These are phyloP conservation scores for Passer domesticus DNA, from an alignment of 2,113 vertebrate genomes.

Conservation along the genomic window DNA sequence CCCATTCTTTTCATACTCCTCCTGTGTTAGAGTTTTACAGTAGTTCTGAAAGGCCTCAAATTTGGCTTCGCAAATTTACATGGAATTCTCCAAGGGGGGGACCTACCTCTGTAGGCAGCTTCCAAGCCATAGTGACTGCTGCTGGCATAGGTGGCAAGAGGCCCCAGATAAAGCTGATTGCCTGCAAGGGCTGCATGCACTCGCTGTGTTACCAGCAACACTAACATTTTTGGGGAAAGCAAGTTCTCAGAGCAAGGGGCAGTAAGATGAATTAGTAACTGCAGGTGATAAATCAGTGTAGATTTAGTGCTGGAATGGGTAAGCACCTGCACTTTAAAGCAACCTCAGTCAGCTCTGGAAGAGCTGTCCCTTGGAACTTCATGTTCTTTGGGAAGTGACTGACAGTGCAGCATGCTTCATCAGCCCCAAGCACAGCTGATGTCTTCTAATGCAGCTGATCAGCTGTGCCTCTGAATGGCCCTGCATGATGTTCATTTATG, in stretches of 20 bases:
- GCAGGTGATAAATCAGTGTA: not conserved
- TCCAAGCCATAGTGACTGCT: not conserved
- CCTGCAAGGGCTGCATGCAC: not conserved
- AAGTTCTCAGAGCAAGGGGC: not conserved
- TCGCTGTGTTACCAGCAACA: not conserved
- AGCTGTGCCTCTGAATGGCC: not conserved
- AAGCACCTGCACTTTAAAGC: not conserved
- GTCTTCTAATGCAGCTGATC: not conserved
- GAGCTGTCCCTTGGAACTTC: not conserved
- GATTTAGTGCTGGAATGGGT: not conserved
- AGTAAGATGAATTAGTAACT: not conserved
- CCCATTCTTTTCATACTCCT: not conserved
- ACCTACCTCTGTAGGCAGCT: not conserved
- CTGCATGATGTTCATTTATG: not conserved
- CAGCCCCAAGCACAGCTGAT: not conserved
- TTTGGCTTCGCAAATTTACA: not conserved
- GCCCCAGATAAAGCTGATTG: not conserved
- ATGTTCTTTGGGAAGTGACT: not conserved
- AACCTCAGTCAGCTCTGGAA: not conserved
- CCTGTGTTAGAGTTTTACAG: not conserved
- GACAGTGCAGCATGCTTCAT: accelerated
- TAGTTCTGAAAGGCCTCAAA: not conserved
- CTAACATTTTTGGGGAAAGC: not conserved
- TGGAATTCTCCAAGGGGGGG: not conserved
- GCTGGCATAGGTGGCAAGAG: not conserved